Conservation (phyloP, 2,888 invertebrate genomes). For the Melolontha melolontha region DNA sequence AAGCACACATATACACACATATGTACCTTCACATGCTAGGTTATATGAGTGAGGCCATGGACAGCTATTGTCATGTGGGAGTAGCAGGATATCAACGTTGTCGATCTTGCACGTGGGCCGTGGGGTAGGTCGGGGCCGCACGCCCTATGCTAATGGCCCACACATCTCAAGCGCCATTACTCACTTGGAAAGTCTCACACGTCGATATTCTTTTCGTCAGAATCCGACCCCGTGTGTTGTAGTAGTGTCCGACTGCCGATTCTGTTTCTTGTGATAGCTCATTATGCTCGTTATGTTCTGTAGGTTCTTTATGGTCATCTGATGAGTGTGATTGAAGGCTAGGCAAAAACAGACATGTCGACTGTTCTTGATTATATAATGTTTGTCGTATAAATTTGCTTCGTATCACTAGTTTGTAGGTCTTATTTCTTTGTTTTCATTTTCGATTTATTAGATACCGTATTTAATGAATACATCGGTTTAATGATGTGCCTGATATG, state of each 20-base stretch:
- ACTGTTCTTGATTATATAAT: no score
- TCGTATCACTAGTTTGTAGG: no score
- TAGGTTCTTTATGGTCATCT: conserved; percentile 11
- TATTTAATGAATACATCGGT: no score
- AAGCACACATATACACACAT: conserved; percentile 7
- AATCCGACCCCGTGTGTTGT: conserved; percentile 3
- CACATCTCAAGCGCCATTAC: conserved; percentile 52
- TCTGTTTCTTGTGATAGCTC: neutral
- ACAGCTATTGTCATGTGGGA: conserved; percentile 49
- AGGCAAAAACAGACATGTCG: neutral
- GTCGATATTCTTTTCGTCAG: conserved; percentile 40
- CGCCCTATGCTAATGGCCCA: conserved; percentile 58
- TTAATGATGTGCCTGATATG: no score
- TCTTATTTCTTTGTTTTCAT: no score
- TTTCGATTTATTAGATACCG: no score
- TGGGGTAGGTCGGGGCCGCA: conserved; percentile 56
- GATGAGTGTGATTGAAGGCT: conserved; percentile 12
- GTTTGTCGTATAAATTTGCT: no score
- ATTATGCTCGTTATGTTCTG: conserved; percentile 11
- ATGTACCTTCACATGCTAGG: neutral
- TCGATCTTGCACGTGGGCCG: conserved; percentile 56
- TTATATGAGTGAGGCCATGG: conserved; percentile 40
- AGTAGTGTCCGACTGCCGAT: conserved; percentile 1
- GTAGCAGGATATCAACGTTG: conserved; percentile 48
- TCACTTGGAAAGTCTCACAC: conserved; percentile 45